A percentile compares a stretch with the other conserved stretches of the same genome.
Evolutionary conservation across 2,888 invertebrate species (phyloP).

Genomic region (Octonoba sinensis): DNA sequence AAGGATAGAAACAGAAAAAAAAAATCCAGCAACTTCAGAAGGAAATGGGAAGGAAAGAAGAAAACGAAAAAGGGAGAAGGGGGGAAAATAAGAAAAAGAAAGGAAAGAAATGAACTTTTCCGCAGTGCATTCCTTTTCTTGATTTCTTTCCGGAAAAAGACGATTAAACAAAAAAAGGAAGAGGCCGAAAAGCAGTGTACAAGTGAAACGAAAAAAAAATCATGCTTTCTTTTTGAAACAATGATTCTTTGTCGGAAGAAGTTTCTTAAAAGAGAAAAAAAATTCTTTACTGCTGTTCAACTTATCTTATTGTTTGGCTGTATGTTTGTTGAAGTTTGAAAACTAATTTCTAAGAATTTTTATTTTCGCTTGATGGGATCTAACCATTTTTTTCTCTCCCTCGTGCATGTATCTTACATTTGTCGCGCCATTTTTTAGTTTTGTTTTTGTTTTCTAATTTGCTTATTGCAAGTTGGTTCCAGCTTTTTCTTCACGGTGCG

Average conservation of each 20-base stretch:
- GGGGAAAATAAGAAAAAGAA: slow-evolving; percentile 25
- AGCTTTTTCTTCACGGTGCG: slow-evolving; percentile 56
- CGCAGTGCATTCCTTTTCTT: slow-evolving; percentile 63
- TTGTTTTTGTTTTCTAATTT: slow-evolving; percentile 55
- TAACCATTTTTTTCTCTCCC: slow-evolving; percentile 33
- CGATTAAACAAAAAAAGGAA: slow-evolving; percentile 62
- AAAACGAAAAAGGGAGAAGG: slow-evolving; percentile 22
- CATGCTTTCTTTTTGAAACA: slow-evolving; percentile 63
- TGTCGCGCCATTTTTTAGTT: slow-evolving; percentile 18
- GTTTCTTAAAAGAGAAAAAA: slow-evolving; percentile 59
- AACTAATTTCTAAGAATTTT: slow-evolving; percentile 64
- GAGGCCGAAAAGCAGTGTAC: slow-evolving; percentile 53
- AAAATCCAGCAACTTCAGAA: slow-evolving; percentile 54
- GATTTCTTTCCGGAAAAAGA: slow-evolving; percentile 64
- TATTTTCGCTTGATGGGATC: slow-evolving; percentile 60
- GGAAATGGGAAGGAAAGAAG: slow-evolving; percentile 59
- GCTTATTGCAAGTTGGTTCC: slow-evolving; percentile 51
- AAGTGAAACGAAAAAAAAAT: slow-evolving; percentile 33
- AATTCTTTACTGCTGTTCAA: slow-evolving; percentile 44
- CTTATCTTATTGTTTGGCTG: slow-evolving; percentile 64
- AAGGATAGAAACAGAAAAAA: slow-evolving; percentile 44
- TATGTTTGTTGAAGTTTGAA: slow-evolving; percentile 63
- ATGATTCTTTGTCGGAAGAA: slow-evolving; percentile 64
- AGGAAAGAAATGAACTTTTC: slow-evolving; percentile 64
- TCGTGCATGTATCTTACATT: slow-evolving; percentile 8